phyloP scores from a whole-genome alignment of 2,113 vertebrate species.

The Ivindomyrus marchei region DNA sequence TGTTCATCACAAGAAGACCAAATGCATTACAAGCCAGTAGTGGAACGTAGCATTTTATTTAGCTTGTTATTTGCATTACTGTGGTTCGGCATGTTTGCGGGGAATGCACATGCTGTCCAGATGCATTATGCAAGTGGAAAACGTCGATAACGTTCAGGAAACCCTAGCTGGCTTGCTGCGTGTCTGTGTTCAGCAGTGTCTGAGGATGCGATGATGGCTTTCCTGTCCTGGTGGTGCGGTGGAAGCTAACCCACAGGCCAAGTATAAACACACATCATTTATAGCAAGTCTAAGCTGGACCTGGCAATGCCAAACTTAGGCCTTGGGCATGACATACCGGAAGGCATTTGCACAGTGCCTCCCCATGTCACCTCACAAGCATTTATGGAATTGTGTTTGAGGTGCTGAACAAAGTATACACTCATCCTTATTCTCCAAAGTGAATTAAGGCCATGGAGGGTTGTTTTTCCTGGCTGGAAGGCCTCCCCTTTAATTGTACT shows the following conservation, averaged over 20 bases:
- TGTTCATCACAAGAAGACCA: neutral
- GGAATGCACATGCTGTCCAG: neutral
- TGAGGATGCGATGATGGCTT: neutral
- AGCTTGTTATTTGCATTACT: neutral
- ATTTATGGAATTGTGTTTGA: neutral
- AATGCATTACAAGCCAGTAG: neutral
- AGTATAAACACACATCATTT: neutral
- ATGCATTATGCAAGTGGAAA: neutral
- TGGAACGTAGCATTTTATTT: neutral
- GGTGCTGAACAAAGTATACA: neutral
- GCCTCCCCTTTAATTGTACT: neutral
- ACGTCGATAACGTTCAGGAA: neutral
- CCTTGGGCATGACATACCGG: neutral
- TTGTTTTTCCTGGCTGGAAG: neutral
- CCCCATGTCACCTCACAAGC: neutral
- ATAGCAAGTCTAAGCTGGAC: constrained; percentile 1
- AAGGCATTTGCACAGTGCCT: neutral
- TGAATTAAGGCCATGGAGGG: neutral
- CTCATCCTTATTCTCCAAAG: constrained; percentile 16
- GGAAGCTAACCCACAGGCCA: neutral
- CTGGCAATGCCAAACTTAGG: constrained; percentile 3
- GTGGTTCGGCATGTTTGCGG: neutral
- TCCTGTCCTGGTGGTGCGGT: neutral
- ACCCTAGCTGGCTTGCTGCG: neutral
- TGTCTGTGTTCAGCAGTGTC: neutral